These are phyloP conservation scores for Heloderma charlesbogerti DNA, from an alignment of 2,113 vertebrate genomes.

Conservation along the genomic window DNA sequence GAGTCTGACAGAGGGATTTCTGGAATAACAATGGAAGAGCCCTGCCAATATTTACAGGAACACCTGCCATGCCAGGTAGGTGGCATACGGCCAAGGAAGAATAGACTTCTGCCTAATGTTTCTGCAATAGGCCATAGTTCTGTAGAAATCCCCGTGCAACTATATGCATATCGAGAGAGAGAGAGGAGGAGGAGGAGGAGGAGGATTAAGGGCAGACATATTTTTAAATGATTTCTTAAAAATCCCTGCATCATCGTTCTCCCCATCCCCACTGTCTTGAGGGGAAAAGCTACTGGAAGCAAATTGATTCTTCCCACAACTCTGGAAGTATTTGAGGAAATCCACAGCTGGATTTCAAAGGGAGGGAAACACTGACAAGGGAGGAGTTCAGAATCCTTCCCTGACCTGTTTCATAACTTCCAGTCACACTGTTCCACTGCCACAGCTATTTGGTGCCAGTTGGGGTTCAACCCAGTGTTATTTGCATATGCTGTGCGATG, in stretches of 20 bases:
- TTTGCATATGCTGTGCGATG: background rate
- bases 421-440: too few relatives aligned
- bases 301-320: background rate
- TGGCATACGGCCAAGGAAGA: background rate
- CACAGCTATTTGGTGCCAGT: background rate
- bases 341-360: background rate
- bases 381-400: background rate
- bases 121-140: background rate
- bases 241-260: background rate
- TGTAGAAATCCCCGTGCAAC: background rate
- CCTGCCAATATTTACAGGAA: constrained; percentile 8
- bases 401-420: background rate
- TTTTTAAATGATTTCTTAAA: background rate
- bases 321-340: background rate
- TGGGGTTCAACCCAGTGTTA: background rate
- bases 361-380: too few relatives aligned
- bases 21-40: background rate
- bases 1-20: background rate
- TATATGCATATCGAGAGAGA: too few relatives aligned
- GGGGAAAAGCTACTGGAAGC: background rate
- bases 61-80: background rate
- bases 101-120: background rate
- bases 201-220: background rate
- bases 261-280: too few relatives aligned
- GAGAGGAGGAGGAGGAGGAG: too few relatives aligned